A percentile compares a stretch with the other conserved stretches of the same genome.
Conservation (phyloP, 1,140 invertebrate species). For the Drosophila equinoxialis region DNA sequence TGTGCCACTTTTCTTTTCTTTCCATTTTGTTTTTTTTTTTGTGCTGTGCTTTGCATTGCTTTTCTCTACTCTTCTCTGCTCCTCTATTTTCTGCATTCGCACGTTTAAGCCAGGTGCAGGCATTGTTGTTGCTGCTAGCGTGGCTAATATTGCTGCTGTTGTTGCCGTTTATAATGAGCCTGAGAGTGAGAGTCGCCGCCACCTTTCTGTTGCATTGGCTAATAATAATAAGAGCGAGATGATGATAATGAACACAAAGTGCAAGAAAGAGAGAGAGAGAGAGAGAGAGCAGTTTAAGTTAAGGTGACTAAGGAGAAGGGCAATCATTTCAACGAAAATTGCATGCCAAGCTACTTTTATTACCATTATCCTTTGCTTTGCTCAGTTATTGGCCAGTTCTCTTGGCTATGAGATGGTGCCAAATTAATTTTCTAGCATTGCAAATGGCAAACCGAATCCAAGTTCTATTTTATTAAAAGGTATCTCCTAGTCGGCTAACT, state of each 20-base stretch:
- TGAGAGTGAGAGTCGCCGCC: conserved; percentile 6
- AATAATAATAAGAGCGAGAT: conserved; percentile 12
- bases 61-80: neutral
- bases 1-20: conserved; percentile 37
- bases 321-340: conserved; percentile 2
- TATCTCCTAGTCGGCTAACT: too few species aligned
- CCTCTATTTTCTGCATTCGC: neutral
- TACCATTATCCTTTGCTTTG: too few species aligned
- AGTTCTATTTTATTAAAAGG: too few species aligned
- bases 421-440: too few species aligned
- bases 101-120: conserved; percentile 8
- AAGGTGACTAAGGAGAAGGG: neutral
- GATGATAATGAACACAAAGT: conserved; percentile 10
- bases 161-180: conserved; percentile 11
- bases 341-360: neutral
- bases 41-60: neutral
- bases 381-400: too few species aligned
- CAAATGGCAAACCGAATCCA: too few species aligned
- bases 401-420: too few species aligned
- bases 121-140: neutral
- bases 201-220: conserved; percentile 1
- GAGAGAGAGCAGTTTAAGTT: neutral
- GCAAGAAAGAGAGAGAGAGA: neutral
- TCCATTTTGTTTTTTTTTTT: neutral
- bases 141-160: neutral